Evolutionary conservation across 2,888 invertebrate genomes (phyloP).

Genomic region (Anthophora plumipes): DNA sequence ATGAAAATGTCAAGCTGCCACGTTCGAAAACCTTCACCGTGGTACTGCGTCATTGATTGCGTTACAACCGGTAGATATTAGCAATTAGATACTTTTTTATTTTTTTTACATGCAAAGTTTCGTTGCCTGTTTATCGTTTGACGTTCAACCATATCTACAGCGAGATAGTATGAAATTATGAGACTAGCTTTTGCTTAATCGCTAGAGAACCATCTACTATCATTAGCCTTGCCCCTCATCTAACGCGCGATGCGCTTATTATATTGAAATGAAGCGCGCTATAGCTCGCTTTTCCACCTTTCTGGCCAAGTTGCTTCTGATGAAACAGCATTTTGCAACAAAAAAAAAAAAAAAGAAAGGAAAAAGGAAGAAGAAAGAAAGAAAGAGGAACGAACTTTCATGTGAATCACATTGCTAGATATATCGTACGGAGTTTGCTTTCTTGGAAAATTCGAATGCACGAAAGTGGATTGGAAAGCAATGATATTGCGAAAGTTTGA

Average conservation of each 20-base stretch:
- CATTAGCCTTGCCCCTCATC: slow-evolving; percentile 39
- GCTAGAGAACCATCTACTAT: slow-evolving; percentile 17
- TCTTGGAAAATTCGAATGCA: not conserved
- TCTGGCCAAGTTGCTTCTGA: not conserved
- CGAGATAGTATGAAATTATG: not conserved
- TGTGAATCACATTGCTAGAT: too few relatives aligned
- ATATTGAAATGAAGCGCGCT: slow-evolving; percentile 18
- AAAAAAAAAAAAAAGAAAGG: too few relatives aligned
- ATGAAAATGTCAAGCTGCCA: slow-evolving; percentile 29
- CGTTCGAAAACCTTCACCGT: slow-evolving; percentile 22
- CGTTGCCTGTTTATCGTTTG: slow-evolving; percentile 16
- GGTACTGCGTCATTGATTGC: slow-evolving; percentile 32
- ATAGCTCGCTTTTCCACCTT: slow-evolving; percentile 3
- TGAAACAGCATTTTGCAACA: not conserved
- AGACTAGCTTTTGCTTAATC: slow-evolving; percentile 20
- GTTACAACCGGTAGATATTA: slow-evolving; percentile 4
- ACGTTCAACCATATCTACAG: not conserved
- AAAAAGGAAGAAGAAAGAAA: too few relatives aligned
- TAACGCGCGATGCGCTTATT: slow-evolving; percentile 26
- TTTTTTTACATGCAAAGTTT: not conserved
- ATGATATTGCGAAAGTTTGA: not conserved
- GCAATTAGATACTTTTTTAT: slow-evolving; percentile 26
- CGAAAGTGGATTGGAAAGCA: slow-evolving; percentile 1
- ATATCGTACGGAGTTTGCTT: not conserved
- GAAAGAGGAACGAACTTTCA: too few relatives aligned